Evolutionary conservation across 92 coral and sea anemone species (phyloP), one percentile per base, ranked within the genome.

Genomic region (Paramuricea clavata): DNA sequence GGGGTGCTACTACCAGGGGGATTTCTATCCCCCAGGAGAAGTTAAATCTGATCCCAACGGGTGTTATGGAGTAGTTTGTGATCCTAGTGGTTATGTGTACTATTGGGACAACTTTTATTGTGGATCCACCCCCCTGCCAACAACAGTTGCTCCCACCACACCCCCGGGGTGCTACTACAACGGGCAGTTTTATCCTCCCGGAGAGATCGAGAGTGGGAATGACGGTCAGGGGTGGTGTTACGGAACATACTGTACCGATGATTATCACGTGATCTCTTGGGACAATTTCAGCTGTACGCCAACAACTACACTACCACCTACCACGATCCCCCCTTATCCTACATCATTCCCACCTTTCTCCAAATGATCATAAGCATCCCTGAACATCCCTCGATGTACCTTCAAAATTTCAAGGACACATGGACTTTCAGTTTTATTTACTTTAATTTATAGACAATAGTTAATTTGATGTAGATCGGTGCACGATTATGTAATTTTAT

Each of bases 181-280:
- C 12, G 78, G 78, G 44, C 7, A 72, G 54, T 3, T 36, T 13
- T 72, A 72, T 27, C 54, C 52, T 56, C 78, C 78, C 27, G 78
- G 78, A 19, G 78, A 72, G 19, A 72, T 72, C 19, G 44, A 49
- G 1, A 32, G 78, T 13, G 78, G 56, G 10, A 34, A 43, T 34
- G 78, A 72, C 44, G 43, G 78, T 19, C 52, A 33, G 6, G 78
- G 78, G 41, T 39, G 78, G 78, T 72, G 78, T 15, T 72, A 34
- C 23, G 78, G 78, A 13, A 34, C 54, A 16, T 16, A 8, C 0
- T 72, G 78, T n/a, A n/a, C 41, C 3, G 50, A 36, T 41, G 61
- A 44, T 28, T 49, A 54, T 49, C 61, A 74, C 0, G 81, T 74
- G 52, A 12, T 74, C 6, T 41, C 60, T 21, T 74, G 81, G 81